Conservation (phyloP, 2,797 vertebrate genomes). For the Mycteria americana region DNA sequence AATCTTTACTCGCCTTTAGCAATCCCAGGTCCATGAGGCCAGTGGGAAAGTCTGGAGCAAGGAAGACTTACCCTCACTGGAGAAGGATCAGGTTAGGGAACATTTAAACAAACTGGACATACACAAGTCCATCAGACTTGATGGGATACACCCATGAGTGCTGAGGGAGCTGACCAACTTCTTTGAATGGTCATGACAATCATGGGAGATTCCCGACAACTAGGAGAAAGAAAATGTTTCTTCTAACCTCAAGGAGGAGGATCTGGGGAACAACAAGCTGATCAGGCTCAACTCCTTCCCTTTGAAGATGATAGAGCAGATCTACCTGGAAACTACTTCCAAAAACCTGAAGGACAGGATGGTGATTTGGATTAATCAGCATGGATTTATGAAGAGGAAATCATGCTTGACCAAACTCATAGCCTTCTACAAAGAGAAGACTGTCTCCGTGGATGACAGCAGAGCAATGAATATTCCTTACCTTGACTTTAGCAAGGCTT, state of each 20-base stretch:
- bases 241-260: not conserved
- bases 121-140: not conserved
- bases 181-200: not conserved
- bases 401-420: not conserved
- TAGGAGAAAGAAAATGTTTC: not conserved
- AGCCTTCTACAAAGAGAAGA: not conserved
- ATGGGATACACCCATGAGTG: not conserved
- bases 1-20: not conserved
- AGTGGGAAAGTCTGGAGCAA: not conserved
- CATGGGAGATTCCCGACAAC: not conserved
- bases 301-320: not conserved
- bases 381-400: not conserved
- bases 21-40: not conserved
- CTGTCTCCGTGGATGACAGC: not conserved
- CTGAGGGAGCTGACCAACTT: not conserved
- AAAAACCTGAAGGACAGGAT: not conserved
- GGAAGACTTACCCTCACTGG: rapidly evolving
- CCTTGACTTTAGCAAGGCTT: not conserved
- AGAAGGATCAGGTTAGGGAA: not conserved
- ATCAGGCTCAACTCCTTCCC: not conserved
- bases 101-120: not conserved
- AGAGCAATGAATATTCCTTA: not conserved
- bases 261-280: not conserved
- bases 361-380: not conserved
- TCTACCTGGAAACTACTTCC: not conserved